Conservation (phyloP, 1,140 invertebrate species). For the Magallana angulata region DNA sequence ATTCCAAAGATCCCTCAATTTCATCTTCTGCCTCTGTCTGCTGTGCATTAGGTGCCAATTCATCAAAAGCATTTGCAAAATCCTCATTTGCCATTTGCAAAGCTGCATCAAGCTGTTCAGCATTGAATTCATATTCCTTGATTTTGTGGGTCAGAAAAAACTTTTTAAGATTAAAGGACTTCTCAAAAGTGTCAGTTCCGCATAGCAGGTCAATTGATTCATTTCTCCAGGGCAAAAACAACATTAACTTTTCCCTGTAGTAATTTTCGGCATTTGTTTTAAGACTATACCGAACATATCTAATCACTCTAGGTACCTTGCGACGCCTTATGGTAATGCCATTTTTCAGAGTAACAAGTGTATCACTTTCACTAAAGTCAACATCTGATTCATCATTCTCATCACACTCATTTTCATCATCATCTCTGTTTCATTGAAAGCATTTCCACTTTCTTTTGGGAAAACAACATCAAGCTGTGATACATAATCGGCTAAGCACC, state of each 20-base stretch:
- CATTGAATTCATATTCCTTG: slow-evolving; percentile 25
- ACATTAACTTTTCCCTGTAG: no score
- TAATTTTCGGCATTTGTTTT: background rate
- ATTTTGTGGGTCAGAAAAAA: background rate
- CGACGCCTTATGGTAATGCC: slow-evolving; percentile 42
- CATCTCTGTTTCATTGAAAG: background rate
- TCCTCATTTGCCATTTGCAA: background rate
- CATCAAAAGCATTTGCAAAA: background rate
- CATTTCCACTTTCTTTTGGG: background rate
- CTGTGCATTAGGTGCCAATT: slow-evolving; percentile 23
- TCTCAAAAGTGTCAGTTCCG: no score
- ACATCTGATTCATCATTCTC: background rate
- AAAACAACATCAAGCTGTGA: background rate
- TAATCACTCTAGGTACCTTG: background rate
- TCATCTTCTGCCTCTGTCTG: slow-evolving; percentile 12
- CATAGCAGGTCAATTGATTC: no score
- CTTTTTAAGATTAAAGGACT: background rate
- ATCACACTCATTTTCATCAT: background rate
- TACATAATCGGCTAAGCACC: no score
- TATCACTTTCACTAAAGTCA: slow-evolving; percentile 1
- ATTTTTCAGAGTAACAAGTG: slow-evolving; percentile 45
- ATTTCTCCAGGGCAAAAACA: no score
- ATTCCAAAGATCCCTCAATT: slow-evolving; percentile 5
- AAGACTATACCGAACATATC: background rate
- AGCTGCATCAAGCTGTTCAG: slow-evolving; percentile 11